Percentiles rank a stretch among this genome's conserved stretches.
Evolutionary conservation across 2,888 invertebrate genomes (phyloP).

Genomic region (Netelia fuscicornis): DNA sequence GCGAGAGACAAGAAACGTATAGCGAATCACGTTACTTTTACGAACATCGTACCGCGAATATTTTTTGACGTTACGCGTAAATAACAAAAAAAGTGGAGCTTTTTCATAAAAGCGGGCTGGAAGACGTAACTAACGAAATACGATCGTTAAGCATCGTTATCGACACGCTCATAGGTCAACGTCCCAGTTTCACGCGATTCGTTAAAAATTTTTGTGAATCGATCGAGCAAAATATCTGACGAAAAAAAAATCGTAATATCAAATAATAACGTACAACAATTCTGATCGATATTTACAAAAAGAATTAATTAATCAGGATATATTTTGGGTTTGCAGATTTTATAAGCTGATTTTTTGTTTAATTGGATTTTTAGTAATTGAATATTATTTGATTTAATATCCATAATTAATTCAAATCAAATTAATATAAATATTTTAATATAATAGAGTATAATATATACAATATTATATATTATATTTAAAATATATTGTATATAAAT

Average conservation of each 20-base stretch:
- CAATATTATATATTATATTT: too few relatives aligned
- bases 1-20: not conserved
- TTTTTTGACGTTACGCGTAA: not conserved
- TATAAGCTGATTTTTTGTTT: not conserved
- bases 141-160: slow-evolving; percentile 4
- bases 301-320: too few relatives aligned
- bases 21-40: slow-evolving; percentile 3
- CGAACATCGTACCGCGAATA: not conserved
- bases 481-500: too few relatives aligned
- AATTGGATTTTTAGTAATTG: not conserved
- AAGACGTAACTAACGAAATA: not conserved
- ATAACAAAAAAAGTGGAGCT: not conserved
- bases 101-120: not conserved
- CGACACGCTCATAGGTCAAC: not conserved
- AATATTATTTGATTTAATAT: too few relatives aligned
- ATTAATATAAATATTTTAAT: too few relatives aligned
- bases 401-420: too few relatives aligned
- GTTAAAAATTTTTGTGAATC: not conserved
- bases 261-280: too few relatives aligned
- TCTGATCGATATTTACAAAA: too few relatives aligned
- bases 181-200: slow-evolving; percentile 16
- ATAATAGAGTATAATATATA: too few relatives aligned
- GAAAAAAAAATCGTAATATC: not conserved
- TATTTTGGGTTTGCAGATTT: too few relatives aligned
- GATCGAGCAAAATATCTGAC: not conserved